Base-by-base conservation (phyloP, 2,113 vertebrate species). In the Choloepus hoffmanni region DNA sequence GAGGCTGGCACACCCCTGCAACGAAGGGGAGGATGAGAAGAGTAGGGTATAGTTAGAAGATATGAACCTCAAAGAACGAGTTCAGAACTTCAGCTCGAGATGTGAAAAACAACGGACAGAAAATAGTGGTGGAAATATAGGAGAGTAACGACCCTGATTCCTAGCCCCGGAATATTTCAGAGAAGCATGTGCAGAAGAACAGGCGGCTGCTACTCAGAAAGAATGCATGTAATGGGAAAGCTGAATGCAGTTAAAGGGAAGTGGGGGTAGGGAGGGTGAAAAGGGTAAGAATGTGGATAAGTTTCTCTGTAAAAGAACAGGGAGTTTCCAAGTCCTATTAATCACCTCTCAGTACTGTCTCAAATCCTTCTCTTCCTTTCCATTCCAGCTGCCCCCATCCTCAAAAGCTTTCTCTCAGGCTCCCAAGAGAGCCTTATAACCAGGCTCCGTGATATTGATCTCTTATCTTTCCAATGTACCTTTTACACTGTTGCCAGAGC, bases 291-390 rank as follows among this genome's bases (percentile, higher is more conserved):
- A 97, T 73, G 85, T 58, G 2, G 30, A 89, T 72, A 85, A 87
- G 77, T 48, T 81, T 92, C 91, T 90, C 85, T 72, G 68, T 26
- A 58, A 58, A 58, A 93, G 63, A 72, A 76, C 30, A 95, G 82
- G 95, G 95, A 76, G 53, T 96, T 97, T 92, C 96, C 95, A 95
- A 93, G 24, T 78, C 50, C 73, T 73, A 94, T 97, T 89, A 95
- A 97, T 96, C 90, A 92, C 14, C 88, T 45, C 43, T 90, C 50
- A 68, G 43, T 23, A 55, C 73, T 24, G 83, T 65, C 85, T 96
- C 68, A 33, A 19, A 83, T 45, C 67, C 62, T 93, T 79, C 60
- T 4, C 68, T 83, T 89, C n/a, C 53, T 77, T 82, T 81, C 60
- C 63, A 43, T 55, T 50, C 72, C 73, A 76, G 48, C 76, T 48